Percentiles rank a stretch among this genome's conserved stretches.
These are phyloP conservation scores for Calonectris borealis DNA, from an alignment of 2,113 vertebrate genomes.

Conservation along the genomic window DNA sequence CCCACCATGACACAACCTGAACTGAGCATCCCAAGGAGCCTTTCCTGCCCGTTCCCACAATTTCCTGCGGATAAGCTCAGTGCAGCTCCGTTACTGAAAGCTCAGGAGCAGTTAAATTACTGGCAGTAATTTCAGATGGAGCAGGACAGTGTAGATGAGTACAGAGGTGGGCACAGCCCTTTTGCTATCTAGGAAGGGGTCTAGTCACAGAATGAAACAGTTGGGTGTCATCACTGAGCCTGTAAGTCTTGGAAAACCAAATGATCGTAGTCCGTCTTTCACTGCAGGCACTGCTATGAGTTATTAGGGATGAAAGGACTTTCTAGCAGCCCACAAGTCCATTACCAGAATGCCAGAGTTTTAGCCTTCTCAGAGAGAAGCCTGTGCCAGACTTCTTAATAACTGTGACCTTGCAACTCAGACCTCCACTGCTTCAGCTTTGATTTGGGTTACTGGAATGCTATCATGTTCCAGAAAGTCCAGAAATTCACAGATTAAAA, in stretches of 20 bases:
- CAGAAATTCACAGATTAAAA: background rate
- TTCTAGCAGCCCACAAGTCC: background rate
- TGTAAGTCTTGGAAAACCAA: background rate
- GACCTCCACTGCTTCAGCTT: background rate
- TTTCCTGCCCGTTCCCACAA: background rate
- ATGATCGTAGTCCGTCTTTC: rapidly evolving
- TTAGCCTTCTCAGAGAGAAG: background rate
- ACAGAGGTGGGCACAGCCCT: background rate
- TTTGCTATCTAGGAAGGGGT: background rate
- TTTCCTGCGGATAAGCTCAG: background rate
- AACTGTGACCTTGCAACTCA: background rate
- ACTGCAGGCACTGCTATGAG: background rate
- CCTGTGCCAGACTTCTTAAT: background rate
- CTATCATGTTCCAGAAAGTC: background rate
- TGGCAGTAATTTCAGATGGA: background rate
- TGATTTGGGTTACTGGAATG: background rate
- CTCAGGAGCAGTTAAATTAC: background rate
- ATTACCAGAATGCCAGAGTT: background rate
- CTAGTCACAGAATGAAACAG: background rate
- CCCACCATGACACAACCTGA: background rate
- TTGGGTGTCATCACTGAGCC: background rate
- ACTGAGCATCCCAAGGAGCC: background rate
- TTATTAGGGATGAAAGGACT: background rate
- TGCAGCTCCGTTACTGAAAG: background rate
- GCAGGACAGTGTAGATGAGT: background rate